Percentiles rank a stretch among this genome's conserved stretches.
Evolutionary conservation across 2,797 vertebrate genomes (phyloP).

Genomic region (Rhinella marina): DNA sequence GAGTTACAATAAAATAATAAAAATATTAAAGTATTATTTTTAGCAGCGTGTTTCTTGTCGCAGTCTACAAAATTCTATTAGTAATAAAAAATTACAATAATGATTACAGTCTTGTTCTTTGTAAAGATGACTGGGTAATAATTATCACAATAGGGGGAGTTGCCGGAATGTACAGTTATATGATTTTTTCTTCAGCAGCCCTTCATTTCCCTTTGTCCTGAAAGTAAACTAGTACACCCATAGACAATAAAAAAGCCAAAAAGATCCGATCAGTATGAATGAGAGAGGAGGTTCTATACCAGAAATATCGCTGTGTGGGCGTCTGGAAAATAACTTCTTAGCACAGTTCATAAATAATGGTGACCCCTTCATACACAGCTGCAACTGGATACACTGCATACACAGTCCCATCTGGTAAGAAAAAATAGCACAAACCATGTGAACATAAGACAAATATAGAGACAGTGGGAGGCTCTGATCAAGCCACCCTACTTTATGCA

Average conservation of each 20-base stretch:
- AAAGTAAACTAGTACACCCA: not conserved
- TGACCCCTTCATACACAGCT: not conserved
- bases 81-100: constrained; percentile 24
- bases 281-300: not conserved
- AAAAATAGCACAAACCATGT: not conserved
- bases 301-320: constrained; percentile 31
- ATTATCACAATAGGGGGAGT: not conserved
- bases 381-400: too few species aligned
- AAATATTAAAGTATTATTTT: not conserved
- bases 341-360: not conserved
- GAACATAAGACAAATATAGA: not conserved
- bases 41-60: not conserved
- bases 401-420: not conserved
- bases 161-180: not conserved
- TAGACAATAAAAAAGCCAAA: not conserved
- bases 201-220: not conserved
- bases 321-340: not conserved
- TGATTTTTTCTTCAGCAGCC: not conserved
- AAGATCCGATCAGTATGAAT: constrained; percentile 2
- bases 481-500: not conserved
- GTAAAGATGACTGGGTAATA: not conserved
- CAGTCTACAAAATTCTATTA: not conserved
- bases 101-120: not conserved
- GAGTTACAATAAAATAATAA: not conserved
- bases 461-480: not conserved